Evolutionary conservation across 1,140 invertebrate genomes (phyloP), one percentile per base, ranked within the genome.

Genomic region (Macrobrachium nipponense): DNA sequence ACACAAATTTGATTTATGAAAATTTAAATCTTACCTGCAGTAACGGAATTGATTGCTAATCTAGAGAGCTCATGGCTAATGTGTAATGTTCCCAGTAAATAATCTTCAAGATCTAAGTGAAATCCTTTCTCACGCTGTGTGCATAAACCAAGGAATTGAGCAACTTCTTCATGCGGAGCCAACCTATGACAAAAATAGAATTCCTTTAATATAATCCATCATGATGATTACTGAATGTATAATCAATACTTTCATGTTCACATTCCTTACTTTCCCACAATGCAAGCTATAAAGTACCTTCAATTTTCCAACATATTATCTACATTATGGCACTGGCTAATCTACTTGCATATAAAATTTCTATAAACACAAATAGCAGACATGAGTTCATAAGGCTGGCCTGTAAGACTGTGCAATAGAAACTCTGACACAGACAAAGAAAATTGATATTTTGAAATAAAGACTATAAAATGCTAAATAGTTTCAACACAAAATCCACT

Each of bases 41-140:
- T 82, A 44, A 84, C 81, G 44, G 82, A 79, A 62, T 80, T 80
- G 76, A 84, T 82, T 20, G 75, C 76, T 59, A 80, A 66, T 91
- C 91, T 92, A 92, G 96, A 95, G 92, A 98, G 91, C 93, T 98
- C 97, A 68, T 95, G 94, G 44, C 96, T 94, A 76, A 98, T 91
- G 89, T 95, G 93, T 27, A 98, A 91, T 11, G 98, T 91, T 5
- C 97, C 97, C 90, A 96, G 94, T 17, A 98, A 91, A 90, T 96
- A 98, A 89, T 98, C 97, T 91, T 98, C 97, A 27, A 98, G 92
- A 89, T 98, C 97, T 83, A 98, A 91, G 90, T 97, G 96, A 90
- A 98, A 97, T 2, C 95, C 95, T 36, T 95, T 93, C 64, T 88
- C 87, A 18, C 79, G 51, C 12, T 80, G 84, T 61, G 84, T 86